A percentile compares a stretch with the other conserved stretches of the same genome.
phyloP scores from a whole-genome alignment of 2,888 invertebrate species.

The Bugula neritina region DNA sequence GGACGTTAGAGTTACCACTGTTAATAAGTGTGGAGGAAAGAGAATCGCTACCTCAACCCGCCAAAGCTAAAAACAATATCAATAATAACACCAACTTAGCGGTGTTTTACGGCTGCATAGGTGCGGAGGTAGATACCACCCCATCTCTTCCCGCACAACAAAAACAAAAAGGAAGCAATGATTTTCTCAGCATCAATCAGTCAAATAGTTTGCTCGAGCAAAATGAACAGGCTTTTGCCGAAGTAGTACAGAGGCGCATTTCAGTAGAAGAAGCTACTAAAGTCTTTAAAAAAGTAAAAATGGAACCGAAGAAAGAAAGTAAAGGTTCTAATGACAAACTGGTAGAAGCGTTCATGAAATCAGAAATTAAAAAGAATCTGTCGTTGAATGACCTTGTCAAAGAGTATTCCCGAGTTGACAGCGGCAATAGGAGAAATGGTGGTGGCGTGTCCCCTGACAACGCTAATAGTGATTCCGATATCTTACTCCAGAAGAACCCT shows the following conservation, averaged over 20 bases:
- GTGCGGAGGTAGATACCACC: neutral
- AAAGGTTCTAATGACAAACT: constrained; percentile 5
- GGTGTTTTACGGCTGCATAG: neutral
- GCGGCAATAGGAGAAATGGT: constrained; percentile 3
- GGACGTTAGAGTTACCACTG: neutral
- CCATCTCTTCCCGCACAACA: too few relatives aligned
- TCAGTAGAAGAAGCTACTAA: constrained; percentile 4
- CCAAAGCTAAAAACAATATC: too few relatives aligned
- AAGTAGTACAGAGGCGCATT: neutral
- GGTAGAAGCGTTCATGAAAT: constrained; percentile 13
- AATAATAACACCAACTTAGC: neutral
- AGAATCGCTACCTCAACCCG: neutral
- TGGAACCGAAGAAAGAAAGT: constrained; percentile 16
- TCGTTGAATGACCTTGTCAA: constrained; percentile 15
- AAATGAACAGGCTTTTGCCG: neutral
- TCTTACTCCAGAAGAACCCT: neutral
- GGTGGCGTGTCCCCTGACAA: constrained; percentile 14
- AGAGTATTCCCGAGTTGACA: constrained; percentile 28
- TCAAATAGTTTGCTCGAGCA: neutral
- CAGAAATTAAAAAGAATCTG: constrained; percentile 22
- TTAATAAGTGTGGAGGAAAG: neutral
- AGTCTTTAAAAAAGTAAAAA: neutral
- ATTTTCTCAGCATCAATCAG: neutral
- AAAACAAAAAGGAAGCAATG: neutral
- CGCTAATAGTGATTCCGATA: neutral